phyloP scores from a whole-genome alignment of 1,140 invertebrate species.

The Cylas formicarius region DNA sequence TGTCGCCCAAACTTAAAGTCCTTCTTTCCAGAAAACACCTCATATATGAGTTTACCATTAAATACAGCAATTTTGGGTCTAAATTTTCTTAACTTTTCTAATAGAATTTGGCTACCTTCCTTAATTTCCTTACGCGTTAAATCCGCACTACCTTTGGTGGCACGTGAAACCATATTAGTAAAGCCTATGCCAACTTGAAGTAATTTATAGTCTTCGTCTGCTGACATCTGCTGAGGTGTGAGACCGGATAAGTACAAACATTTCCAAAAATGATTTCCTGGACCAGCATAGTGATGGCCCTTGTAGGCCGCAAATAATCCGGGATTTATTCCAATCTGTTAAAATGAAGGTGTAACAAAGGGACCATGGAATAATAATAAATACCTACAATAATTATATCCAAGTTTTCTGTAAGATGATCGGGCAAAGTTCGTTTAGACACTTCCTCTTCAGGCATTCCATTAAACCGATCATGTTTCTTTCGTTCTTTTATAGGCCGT shows the following conservation, averaged over 20 bases:
- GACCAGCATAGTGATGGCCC: conserved; percentile 96
- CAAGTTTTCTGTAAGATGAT: conserved; percentile 85
- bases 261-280: conserved; percentile 99
- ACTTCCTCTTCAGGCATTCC: conserved; percentile 96
- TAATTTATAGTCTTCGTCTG: conserved; percentile 91
- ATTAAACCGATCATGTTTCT: conserved; percentile 94
- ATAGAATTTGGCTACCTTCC: conserved; percentile 84
- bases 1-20: conserved; percentile 95
- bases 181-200: conserved; percentile 88
- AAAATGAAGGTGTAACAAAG: conserved; percentile 4
- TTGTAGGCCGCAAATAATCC: conserved; percentile 95
- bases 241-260: conserved; percentile 90
- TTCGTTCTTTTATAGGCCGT: conserved; percentile 75
- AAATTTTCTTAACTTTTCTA: conserved; percentile 87
- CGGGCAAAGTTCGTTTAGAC: conserved; percentile 81
- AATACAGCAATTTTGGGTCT: conserved; percentile 96
- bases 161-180: conserved; percentile 93
- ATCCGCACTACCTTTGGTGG: conserved; percentile 93
- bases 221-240: conserved; percentile 89
- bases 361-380: background rate
- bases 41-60: conserved; percentile 97
- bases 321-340: conserved; percentile 94
- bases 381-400: conserved; percentile 96
- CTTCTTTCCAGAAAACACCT: conserved; percentile 95
- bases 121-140: conserved; percentile 94